Base-by-base conservation (phyloP, 1,140 invertebrate species). In the Chionoecetes opilio region DNA sequence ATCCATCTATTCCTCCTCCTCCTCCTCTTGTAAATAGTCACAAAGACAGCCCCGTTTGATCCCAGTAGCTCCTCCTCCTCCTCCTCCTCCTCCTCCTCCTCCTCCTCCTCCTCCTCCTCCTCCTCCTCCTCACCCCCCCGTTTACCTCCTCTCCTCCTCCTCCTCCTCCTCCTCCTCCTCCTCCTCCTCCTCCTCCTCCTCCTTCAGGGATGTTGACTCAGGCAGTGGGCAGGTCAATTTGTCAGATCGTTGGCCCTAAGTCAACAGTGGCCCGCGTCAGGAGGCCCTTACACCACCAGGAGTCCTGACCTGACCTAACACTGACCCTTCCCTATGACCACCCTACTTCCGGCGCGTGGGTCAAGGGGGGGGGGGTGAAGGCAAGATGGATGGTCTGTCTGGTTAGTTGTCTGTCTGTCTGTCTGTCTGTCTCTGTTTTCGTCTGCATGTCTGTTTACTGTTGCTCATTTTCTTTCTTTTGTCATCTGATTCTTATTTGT, bases 391-490 rank as follows among this genome's bases (percentile, higher is more conserved):
- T n/a, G n/a, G n/a, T n/a, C 6, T 9, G 29, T 29, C 21, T 29
- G n/a, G 35, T 88, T n/a, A n/a, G 31, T 84, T n/a, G 82, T 84
- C 6, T 84, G 82, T 84, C 26, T 84, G 82, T 84, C 82, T 84
- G 5, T 84, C 6, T 84, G 5, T 84, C 6, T 84, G 82, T 84
- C 6, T 26, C 6, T 84, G 5, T 84, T 6, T 84, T 75, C 37
- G 35, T 91, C 17, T 91, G 31, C 5, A 32, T 8, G 29, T 63
- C 53, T 53, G 3, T 75, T 46, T 14, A 8, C 14, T 14, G 5
- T 46, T 46, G 5, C 41, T 46, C 14, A 5, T 14, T 46, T 46
- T 14, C 41, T 46, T 46, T 14, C 41, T 46, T 46, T 14, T 14
- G 5, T 46, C 41, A 5, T 46, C 14, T 14, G 5, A 8, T 46